These are phyloP conservation scores for Brevipalpus yothersi DNA, from an alignment of 1,140 invertebrate species.

Conservation along the genomic window DNA sequence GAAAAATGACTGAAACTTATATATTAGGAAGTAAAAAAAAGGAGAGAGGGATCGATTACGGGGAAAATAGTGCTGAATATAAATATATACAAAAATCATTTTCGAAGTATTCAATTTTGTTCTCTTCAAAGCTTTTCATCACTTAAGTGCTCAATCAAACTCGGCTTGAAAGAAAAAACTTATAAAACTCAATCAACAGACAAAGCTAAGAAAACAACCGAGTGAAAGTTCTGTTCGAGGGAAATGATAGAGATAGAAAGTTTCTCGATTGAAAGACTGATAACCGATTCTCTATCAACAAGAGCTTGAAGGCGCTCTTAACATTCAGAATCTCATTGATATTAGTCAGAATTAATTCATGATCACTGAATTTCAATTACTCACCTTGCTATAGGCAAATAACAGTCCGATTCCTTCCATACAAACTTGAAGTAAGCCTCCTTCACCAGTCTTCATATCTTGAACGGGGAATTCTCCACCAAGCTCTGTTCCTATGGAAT, in stretches of 20 bases:
- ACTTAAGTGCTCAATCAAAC: no score
- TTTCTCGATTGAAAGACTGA: neutral
- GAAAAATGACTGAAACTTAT: slow-evolving; percentile 2
- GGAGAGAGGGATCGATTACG: no score
- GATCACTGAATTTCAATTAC: slow-evolving; percentile 4
- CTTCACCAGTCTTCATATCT: slow-evolving; percentile 83
- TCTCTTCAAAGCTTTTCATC: no score
- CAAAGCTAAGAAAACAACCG: no score
- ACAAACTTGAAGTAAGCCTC: slow-evolving; percentile 90
- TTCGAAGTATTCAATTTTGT: no score
- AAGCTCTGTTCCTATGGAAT: slow-evolving; percentile 34
- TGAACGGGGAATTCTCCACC: slow-evolving; percentile 97
- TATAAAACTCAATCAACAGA: no score
- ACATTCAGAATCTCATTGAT: no score
- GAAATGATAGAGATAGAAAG: neutral
- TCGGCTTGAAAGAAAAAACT: no score
- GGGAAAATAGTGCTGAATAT: no score
- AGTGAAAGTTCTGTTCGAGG: neutral
- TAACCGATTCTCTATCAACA: neutral
- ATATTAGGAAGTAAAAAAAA: no score
- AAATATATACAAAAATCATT: no score
- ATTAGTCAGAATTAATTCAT: neutral
- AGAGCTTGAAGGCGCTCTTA: neutral
- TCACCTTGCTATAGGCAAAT: slow-evolving; percentile 97
- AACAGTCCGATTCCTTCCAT: slow-evolving; percentile 95